Evolutionary conservation across 1,140 invertebrate species (phyloP), one percentile per base, ranked within the genome.

Genomic region (Heliconius nattereri): DNA sequence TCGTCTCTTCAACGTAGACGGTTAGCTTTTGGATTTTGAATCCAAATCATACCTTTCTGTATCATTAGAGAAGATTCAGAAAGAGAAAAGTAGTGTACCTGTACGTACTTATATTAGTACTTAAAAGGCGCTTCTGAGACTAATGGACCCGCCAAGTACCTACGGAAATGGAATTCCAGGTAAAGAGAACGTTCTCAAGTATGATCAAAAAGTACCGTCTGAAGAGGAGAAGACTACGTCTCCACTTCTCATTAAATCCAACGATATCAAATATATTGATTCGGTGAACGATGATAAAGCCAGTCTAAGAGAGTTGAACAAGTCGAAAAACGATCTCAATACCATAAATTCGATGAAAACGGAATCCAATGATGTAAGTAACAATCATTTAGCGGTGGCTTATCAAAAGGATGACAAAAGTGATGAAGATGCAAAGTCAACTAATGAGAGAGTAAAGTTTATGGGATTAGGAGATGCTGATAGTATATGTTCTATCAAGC

Each of bases 401-500:
- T 94, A 93, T 83, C 85, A 85, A 76, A 92, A 90, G 81, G 89
- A 93, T 73, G 84, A 82, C 20, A 88, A 89, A 72, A 87, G 78
- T 83, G 89, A 92, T 45, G 92, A 92, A 37, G 92, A 92, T 77
- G 86, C 90, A 7, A 87, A 83, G 72, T 93, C 93, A 23, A 92
- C 88, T 7, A 92, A 91, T 79, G 94, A 95, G 84, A 92, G 94
- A 70, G 94, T 95, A 26, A 95, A 94, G 81, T 95, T 95, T 78
- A 86, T 95, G 80, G 94, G 94, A 11, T 79, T 95, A n/a, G 92
- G 94, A 19, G 95, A 95, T 78, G 89, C 85, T 35, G 95, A 95
- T 75, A 95, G 95, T 82, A 95, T 95, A 72, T 91, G 95, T 52
- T 95, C 95, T 0, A 93, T 89, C 23, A 92, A 88, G 13, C 91